A percentile compares a stretch with the other conserved stretches of the same genome.
Conservation (phyloP, 1,140 invertebrate species). For the Trichonephila inaurata region DNA sequence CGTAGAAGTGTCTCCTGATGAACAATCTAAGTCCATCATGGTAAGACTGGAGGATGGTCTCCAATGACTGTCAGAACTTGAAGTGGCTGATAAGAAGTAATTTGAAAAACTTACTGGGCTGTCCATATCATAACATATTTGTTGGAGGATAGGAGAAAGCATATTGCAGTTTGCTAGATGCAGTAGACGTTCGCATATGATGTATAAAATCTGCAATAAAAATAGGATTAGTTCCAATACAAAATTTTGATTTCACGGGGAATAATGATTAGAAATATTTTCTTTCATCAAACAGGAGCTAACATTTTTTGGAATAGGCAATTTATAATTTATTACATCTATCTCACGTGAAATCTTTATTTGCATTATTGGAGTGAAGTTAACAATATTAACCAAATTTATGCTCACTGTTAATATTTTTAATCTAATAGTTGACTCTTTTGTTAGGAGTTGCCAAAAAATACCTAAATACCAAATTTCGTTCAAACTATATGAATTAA, state of each 20-base stretch:
- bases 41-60: slow-evolving; percentile 79
- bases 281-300: neutral
- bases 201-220: slow-evolving; percentile 86
- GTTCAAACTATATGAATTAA: too few species aligned
- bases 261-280: neutral
- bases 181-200: slow-evolving; percentile 88
- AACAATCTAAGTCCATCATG: slow-evolving; percentile 69
- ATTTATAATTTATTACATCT: neutral
- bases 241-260: neutral
- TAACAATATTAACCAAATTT: too few species aligned
- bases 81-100: slow-evolving; percentile 66
- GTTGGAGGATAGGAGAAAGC: slow-evolving; percentile 59
- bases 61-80: slow-evolving; percentile 79
- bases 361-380: too few species aligned
- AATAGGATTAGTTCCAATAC: slow-evolving; percentile 54
- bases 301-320: neutral
- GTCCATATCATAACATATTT: slow-evolving; percentile 72
- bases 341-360: too few species aligned
- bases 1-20: slow-evolving; percentile 52
- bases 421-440: too few species aligned
- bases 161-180: slow-evolving; percentile 81
- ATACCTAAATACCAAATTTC: too few species aligned
- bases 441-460: too few species aligned
- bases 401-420: too few species aligned
- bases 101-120: slow-evolving; percentile 70